Conservation (phyloP, 1,140 invertebrate genomes). For the Cotesia chilonis region DNA sequence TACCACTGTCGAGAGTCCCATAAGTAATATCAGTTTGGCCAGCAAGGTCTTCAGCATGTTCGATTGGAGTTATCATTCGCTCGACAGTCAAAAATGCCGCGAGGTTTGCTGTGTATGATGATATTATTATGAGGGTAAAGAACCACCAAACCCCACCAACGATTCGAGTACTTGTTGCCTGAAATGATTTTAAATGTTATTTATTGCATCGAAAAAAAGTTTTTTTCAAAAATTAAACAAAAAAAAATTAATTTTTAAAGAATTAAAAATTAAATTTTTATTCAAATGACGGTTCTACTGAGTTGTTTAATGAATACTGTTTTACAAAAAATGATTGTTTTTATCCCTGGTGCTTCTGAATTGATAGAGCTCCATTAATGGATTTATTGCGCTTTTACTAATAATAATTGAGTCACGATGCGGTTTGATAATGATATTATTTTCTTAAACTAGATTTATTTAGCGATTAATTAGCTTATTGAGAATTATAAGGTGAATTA, state of each 20-base stretch:
- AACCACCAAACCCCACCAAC: slow-evolving; percentile 89
- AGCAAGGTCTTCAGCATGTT: slow-evolving; percentile 84
- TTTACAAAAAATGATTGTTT: background rate
- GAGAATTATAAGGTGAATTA: no score
- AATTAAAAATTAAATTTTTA: no score
- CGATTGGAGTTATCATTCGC: slow-evolving; percentile 86
- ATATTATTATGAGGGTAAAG: slow-evolving; percentile 88
- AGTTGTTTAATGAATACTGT: background rate
- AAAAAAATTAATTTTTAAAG: background rate
- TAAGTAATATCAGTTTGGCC: slow-evolving; percentile 85
- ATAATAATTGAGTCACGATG: no score
- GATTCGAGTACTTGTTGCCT: slow-evolving; percentile 78
- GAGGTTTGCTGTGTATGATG: slow-evolving; percentile 89
- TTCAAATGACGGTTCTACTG: no score
- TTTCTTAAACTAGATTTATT: no score
- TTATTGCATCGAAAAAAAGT: background rate
- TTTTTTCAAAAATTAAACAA: background rate
- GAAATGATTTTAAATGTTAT: slow-evolving; percentile 17
- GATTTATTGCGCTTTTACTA: no score
- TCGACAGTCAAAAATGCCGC: slow-evolving; percentile 89
- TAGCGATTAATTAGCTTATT: no score
- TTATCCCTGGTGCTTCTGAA: no score
- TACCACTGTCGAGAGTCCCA: slow-evolving; percentile 80
- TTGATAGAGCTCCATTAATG: no score
- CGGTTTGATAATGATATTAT: no score